Percentiles rank a stretch among this genome's conserved stretches.
Evolutionary conservation across 2,797 vertebrate species (phyloP).

Genomic region (Hypotaenidia okinawae): DNA sequence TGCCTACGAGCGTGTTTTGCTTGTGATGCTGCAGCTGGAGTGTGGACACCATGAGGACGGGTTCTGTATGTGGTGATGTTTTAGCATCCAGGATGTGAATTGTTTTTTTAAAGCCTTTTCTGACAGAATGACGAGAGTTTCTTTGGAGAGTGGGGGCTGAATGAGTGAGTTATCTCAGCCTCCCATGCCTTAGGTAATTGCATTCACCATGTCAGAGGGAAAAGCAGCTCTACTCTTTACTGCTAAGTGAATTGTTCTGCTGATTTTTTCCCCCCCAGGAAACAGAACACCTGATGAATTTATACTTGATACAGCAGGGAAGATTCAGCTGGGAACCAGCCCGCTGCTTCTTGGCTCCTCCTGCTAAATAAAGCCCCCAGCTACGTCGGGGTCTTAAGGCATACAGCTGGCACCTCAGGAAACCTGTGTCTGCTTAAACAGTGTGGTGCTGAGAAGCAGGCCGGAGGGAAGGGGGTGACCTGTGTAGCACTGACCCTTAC

Average conservation of each 20-base stretch:
- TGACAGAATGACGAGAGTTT: slow-evolving; percentile 46
- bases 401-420: neutral
- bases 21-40: neutral
- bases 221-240: slow-evolving; percentile 23
- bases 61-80: neutral
- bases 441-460: neutral
- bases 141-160: slow-evolving; percentile 1
- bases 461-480: neutral
- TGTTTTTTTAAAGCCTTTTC: slow-evolving; percentile 26
- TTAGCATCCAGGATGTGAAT: slow-evolving; percentile 15
- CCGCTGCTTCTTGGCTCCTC: neutral
- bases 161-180: slow-evolving; percentile 46
- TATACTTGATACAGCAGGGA: slow-evolving; percentile 6
- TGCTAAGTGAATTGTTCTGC: slow-evolving; percentile 31
- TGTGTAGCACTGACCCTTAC: neutral
- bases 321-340: neutral
- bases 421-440: neutral
- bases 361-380: neutral
- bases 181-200: slow-evolving; percentile 39
- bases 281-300: slow-evolving; percentile 46
- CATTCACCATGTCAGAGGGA: neutral
- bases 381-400: neutral
- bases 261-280: neutral
- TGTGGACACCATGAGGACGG: neutral
- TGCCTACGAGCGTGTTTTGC: neutral